Conservation (phyloP, 2,113 vertebrate species). For the Lasiurus cinereus region DNA sequence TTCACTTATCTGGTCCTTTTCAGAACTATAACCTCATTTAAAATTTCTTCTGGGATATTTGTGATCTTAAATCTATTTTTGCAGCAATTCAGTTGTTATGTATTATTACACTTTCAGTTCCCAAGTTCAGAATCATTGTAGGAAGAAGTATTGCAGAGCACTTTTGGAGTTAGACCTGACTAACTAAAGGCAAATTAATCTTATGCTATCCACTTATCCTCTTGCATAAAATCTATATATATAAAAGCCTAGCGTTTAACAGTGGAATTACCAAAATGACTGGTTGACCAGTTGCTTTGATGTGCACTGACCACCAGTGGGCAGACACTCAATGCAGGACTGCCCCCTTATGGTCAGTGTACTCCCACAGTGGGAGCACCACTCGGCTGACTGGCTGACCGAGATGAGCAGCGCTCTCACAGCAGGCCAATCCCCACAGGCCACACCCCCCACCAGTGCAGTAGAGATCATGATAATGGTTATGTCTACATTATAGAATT, state of each 20-base stretch:
- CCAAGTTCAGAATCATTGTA: neutral
- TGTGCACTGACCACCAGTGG: no score
- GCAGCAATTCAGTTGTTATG: neutral
- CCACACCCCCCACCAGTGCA: no score
- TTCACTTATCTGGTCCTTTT: slow-evolving; percentile 21
- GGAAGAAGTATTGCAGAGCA: neutral
- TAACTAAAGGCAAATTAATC: neutral
- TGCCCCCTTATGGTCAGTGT: no score
- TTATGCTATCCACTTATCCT: neutral
- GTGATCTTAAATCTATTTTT: slow-evolving; percentile 1
- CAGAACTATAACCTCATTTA: slow-evolving; percentile 1
- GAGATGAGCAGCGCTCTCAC: no score
- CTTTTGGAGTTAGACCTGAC: neutral
- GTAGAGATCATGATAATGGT: neutral
- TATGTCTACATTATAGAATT: neutral
- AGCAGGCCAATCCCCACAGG: no score
- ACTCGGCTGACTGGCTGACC: no score
- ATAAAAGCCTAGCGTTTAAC: no score
- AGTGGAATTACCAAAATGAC: no score
- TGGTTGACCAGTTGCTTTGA: no score
- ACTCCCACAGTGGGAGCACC: no score
- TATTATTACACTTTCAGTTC: neutral
- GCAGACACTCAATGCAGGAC: no score
- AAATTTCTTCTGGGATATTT: neutral
- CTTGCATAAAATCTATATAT: neutral